Evolutionary conservation across 2,113 vertebrate genomes (phyloP).

Genomic region (Myxocyprinus asiaticus): DNA sequence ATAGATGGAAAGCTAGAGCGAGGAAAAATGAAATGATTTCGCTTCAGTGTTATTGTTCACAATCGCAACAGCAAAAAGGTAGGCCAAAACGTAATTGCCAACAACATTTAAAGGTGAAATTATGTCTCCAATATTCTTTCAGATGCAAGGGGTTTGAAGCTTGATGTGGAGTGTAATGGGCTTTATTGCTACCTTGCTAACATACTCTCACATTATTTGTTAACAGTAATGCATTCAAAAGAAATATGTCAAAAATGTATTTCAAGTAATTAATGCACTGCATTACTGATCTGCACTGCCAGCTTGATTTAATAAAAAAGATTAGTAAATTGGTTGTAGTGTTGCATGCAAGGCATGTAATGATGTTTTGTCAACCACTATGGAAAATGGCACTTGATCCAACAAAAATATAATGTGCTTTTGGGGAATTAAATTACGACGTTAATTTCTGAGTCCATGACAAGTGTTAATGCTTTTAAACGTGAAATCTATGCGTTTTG

Average conservation of each 20-base stretch:
- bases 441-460: background rate
- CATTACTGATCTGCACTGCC: background rate
- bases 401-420: background rate
- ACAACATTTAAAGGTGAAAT: constrained; percentile 31
- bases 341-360: constrained; percentile 20
- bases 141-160: constrained; percentile 58
- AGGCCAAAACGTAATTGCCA: constrained; percentile 56
- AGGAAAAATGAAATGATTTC: constrained; percentile 78
- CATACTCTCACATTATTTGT: constrained; percentile 69
- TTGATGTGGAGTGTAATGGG: constrained; percentile 70
- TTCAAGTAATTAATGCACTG: background rate
- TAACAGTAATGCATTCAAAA: constrained; percentile 21
- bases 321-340: background rate
- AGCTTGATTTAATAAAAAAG: background rate
- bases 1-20: constrained; percentile 83
- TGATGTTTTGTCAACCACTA: constrained; percentile 8
- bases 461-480: background rate
- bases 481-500: background rate
- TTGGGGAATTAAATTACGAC: background rate
- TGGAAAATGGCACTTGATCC: constrained; percentile 21
- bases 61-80: constrained; percentile 69
- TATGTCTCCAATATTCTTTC: background rate
- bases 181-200: constrained; percentile 73
- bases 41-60: constrained; percentile 62
- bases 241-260: background rate